Conservation (phyloP, 2,113 vertebrate genomes). For the Percopsis transmontana region DNA sequence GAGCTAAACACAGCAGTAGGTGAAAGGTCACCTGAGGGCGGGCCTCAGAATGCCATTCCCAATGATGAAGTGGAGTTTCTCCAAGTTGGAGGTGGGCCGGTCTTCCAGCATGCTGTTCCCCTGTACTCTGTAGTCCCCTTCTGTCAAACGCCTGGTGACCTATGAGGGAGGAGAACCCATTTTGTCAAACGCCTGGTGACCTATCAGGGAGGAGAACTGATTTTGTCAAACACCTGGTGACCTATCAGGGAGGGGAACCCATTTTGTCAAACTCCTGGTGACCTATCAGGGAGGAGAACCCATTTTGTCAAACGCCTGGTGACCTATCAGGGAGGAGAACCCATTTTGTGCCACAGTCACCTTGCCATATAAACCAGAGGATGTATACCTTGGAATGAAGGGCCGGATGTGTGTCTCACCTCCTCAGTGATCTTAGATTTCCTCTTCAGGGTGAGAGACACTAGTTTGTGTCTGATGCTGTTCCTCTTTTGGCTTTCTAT, state of each 20-base stretch:
- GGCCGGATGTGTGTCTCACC: conserved; percentile 72
- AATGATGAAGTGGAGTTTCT: conserved; percentile 98
- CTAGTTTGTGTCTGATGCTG: conserved; percentile 93
- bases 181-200: neutral
- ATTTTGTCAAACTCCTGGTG: neutral
- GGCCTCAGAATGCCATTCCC: conserved; percentile 95
- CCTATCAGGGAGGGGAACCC: conserved; percentile 67
- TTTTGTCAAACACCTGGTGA: conserved; percentile 90
- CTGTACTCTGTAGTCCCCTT: conserved; percentile 86
- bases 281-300: neutral
- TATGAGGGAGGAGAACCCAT: conserved; percentile 38
- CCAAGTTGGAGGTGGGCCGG: conserved; percentile 95
- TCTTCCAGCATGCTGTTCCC: conserved; percentile 98
- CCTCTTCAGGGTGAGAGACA: conserved; percentile 96
- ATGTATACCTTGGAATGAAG: neutral
- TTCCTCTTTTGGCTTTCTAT: conserved; percentile 89
- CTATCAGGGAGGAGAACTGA: neutral
- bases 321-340: conserved; percentile 75
- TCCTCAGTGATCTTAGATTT: conserved; percentile 97
- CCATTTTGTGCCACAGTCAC: neutral
- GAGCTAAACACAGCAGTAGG: neutral
- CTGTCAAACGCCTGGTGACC: conserved; percentile 92
- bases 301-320: conserved; percentile 88
- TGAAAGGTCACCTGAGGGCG: conserved; percentile 82
- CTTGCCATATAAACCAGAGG: no score